A percentile compares a stretch with the other conserved stretches of the same genome.
phyloP scores from a whole-genome alignment of 1,140 invertebrate genomes.

The Heliothis subflexa region DNA sequence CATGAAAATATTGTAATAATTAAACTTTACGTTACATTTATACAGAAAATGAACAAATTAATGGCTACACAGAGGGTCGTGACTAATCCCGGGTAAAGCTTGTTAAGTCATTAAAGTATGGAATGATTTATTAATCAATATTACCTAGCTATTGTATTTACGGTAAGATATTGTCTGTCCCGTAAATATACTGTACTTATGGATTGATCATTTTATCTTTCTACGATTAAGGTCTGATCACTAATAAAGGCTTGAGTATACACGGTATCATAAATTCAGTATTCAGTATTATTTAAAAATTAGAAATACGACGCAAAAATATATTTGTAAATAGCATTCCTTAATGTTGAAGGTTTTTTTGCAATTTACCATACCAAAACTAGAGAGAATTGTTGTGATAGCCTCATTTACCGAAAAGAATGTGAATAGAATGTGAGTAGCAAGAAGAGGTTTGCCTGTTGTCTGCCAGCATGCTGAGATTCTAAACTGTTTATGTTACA shows the following conservation, averaged over 20 bases:
- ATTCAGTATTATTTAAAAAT: too few species aligned
- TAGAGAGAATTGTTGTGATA: not conserved
- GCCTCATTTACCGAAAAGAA: not conserved
- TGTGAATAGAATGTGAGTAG: not conserved
- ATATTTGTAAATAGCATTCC: too few species aligned
- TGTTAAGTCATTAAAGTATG: conserved; percentile 42
- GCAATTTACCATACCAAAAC: too few species aligned
- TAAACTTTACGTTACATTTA: conserved; percentile 20
- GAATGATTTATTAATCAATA: conserved; percentile 44
- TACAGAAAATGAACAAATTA: conserved; percentile 12
- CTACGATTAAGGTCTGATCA: conserved; percentile 3
- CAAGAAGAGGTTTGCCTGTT: not conserved
- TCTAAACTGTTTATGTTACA: conserved; percentile 21
- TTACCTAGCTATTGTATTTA: conserved; percentile 29
- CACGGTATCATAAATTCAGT: not conserved
- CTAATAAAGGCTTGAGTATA: conserved; percentile 17
- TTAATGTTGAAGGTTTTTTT: too few species aligned
- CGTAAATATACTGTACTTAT: conserved; percentile 26
- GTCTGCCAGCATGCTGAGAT: conserved; percentile 8
- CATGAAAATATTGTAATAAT: conserved; percentile 15
- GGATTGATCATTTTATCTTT: conserved; percentile 28
- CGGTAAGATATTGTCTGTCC: conserved; percentile 1
- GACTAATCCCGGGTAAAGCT: conserved; percentile 40
- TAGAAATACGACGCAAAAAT: too few species aligned
- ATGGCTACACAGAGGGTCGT: conserved; percentile 31